Evolutionary conservation across 2,888 invertebrate genomes (phyloP).

Genomic region (Morpho helenor): DNA sequence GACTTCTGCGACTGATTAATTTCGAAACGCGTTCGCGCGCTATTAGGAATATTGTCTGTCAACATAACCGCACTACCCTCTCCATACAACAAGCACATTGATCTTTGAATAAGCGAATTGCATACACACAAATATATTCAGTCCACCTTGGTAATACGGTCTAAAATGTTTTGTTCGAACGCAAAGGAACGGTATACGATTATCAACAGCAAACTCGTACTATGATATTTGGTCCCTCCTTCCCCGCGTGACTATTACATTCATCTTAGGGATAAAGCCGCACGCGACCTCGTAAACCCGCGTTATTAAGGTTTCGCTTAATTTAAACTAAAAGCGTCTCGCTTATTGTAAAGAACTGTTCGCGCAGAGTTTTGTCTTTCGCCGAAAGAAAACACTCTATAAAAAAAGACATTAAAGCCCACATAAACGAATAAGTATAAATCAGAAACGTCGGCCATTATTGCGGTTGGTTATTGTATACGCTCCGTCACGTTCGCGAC

Average conservation of each 20-base stretch:
- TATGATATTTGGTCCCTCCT: constrained; percentile 22
- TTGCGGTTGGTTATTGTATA: constrained; percentile 61
- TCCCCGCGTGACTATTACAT: constrained; percentile 29
- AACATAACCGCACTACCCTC: constrained; percentile 15
- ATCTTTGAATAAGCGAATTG: background rate
- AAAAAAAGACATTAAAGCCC: constrained; percentile 62
- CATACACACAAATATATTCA: constrained; percentile 2
- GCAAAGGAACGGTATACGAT: constrained; percentile 1
- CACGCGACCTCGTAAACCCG: constrained; percentile 30
- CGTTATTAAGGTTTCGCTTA: constrained; percentile 42
- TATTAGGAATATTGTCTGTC: constrained; percentile 17
- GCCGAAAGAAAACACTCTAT: constrained; percentile 55
- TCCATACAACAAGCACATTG: constrained; percentile 3
- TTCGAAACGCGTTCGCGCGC: constrained; percentile 14
- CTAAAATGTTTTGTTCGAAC: background rate
- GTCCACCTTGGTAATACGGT: background rate
- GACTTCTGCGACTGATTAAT: constrained; percentile 21
- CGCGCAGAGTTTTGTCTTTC: constrained; percentile 43
- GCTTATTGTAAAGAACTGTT: constrained; percentile 35
- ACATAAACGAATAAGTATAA: constrained; percentile 75
- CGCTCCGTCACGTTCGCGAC: constrained; percentile 63
- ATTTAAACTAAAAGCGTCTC: constrained; percentile 51
- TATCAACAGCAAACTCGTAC: constrained; percentile 14
- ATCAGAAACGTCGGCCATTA: constrained; percentile 70
- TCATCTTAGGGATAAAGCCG: constrained; percentile 32